Evolutionary conservation across 2,797 vertebrate species (phyloP).

Genomic region (Apogon talboti): DNA sequence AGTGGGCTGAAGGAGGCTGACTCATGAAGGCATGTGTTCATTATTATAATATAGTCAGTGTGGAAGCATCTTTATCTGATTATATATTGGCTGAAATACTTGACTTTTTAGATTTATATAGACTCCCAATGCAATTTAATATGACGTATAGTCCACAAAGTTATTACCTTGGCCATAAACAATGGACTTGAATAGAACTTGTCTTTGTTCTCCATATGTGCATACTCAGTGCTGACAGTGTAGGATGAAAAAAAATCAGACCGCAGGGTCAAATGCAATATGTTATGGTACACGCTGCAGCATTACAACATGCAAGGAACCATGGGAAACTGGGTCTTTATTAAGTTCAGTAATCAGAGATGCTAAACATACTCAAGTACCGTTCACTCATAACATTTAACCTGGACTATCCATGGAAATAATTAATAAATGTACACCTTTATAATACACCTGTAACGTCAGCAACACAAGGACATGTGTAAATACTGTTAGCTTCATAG

Average conservation of each 20-base stretch:
- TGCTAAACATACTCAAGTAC: too few species aligned
- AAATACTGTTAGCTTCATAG: too few species aligned
- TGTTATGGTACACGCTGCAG: conserved; percentile 19
- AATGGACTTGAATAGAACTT: conserved; percentile 10
- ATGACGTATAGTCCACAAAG: not conserved
- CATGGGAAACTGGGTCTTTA: conserved; percentile 3
- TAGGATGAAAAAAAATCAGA: conserved; percentile 26
- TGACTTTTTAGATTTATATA: conserved; percentile 11
- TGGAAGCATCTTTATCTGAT: conserved; percentile 53
- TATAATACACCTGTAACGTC: too few species aligned
- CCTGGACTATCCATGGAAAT: too few species aligned
- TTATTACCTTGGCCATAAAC: conserved; percentile 1
- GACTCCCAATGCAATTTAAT: conserved; percentile 12
- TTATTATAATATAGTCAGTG: conserved; percentile 75
- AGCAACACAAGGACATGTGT: too few species aligned
- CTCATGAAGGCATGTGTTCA: conserved; percentile 72
- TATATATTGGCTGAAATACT: conserved; percentile 45
- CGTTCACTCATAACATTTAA: too few species aligned
- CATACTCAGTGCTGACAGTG: conserved; percentile 2
- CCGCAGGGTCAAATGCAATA: conserved; percentile 34
- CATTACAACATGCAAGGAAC: conserved; percentile 15
- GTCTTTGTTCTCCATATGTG: not conserved
- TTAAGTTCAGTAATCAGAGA: too few species aligned
- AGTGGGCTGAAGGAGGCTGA: conserved; percentile 59
- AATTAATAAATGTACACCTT: too few species aligned